phyloP scores from a whole-genome alignment of 2,888 invertebrate species.

The Cerastis leucographa region DNA sequence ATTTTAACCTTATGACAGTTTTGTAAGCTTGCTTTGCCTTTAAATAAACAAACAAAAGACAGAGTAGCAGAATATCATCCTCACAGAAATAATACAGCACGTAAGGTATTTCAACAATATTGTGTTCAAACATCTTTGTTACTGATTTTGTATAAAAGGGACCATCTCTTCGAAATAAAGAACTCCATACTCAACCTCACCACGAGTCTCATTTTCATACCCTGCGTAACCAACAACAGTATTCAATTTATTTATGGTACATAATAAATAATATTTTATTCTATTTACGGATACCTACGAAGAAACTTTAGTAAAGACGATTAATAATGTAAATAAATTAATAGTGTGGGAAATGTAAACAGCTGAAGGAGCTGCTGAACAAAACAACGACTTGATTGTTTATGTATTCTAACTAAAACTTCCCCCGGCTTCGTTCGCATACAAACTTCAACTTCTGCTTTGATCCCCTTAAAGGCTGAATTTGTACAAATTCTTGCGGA shows the following conservation, averaged over 20 bases:
- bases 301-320: slow-evolving; percentile 13
- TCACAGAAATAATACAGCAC: too few species aligned
- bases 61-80: too few species aligned
- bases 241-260: slow-evolving; percentile 3
- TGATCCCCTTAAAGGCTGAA: slow-evolving; percentile 30
- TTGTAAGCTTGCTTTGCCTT: slow-evolving; percentile 5
- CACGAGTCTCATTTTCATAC: too few species aligned
- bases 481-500: slow-evolving; percentile 22
- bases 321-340: slow-evolving; percentile 23
- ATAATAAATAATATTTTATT: neutral
- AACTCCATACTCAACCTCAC: too few species aligned
- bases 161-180: too few species aligned
- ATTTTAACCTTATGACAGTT: slow-evolving; percentile 13
- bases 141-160: too few species aligned
- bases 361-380: slow-evolving; percentile 10
- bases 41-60: slow-evolving; percentile 16
- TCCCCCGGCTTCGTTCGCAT: slow-evolving; percentile 9
- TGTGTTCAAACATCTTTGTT: too few species aligned
- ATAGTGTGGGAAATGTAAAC: slow-evolving; percentile 23
- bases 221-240: too few species aligned
- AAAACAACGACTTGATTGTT: slow-evolving; percentile 20
- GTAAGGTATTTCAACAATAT: too few species aligned
- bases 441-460: slow-evolving; percentile 40
- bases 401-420: slow-evolving; percentile 10
- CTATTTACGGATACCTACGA: slow-evolving; percentile 15